Base-by-base conservation (phyloP, 2,888 invertebrate genomes). In the Polietes domitor region DNA sequence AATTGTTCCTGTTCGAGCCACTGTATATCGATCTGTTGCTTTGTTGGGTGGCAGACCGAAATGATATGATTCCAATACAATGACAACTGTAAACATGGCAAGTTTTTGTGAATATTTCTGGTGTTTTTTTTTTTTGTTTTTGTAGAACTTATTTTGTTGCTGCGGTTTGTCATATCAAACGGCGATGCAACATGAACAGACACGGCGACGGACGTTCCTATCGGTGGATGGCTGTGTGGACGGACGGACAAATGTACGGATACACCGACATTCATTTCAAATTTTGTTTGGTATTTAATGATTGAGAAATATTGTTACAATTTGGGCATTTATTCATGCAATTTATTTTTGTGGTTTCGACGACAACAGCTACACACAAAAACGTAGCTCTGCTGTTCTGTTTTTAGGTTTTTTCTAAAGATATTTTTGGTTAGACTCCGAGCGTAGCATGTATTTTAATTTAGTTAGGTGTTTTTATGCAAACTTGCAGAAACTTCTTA, bases 261-360 rank as follows among this genome's bases (percentile, higher is more conserved):
- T 77, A 72, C 47, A 78, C 74, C 55, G 76, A 73, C 73, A 74
- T 76, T 77, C 72, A 78, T 65, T 78, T 75, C 53, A 79, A 43
- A 70, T 70, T 85, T 58, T 78, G 55, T 82, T 63, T 75, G 71
- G 75, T 83, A 77, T 85, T 83, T 80, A 80, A 73, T 74, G 82
- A 86, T 88, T 88, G 87, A 82, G 88, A 88, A 88, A 88, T 86
- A 86, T 79, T 88, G 87, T 86, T 88, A 88, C 86, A 87, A 84
- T 87, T 87, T 82, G 82, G 85, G 86, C 80, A 87, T 86, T 82
- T 81, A 82, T 83, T 82, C 77, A 63, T 61, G 71, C 79, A 81
- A 85, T 85, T 83, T 85, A 83, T 76, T 80, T 84, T 84, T 86
- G 80, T 84, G 71, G 53, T 80, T 85, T 72, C 65, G 75, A 84